Evolutionary conservation across 2,888 invertebrate genomes (phyloP).

Genomic region (Parnassius glacialis): DNA sequence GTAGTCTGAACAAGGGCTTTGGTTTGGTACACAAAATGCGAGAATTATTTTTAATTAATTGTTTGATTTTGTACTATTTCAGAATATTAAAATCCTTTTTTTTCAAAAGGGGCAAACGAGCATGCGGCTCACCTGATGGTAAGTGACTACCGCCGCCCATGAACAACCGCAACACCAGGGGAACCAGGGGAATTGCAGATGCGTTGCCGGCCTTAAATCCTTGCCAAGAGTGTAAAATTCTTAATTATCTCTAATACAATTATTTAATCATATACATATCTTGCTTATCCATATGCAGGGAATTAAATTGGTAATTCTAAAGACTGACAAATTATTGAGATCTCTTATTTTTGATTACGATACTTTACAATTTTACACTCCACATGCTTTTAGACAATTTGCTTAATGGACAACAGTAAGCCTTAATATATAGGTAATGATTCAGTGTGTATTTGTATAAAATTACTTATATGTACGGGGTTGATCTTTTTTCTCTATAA

Average conservation of each 20-base stretch:
- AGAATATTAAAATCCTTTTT: slow-evolving; percentile 36
- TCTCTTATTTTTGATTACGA: slow-evolving; percentile 6
- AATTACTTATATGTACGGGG: not conserved
- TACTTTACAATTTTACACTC: slow-evolving; percentile 20
- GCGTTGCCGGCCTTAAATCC: too few species aligned
- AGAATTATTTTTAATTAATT: slow-evolving; percentile 39
- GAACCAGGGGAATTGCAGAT: too few species aligned
- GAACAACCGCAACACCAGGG: too few species aligned
- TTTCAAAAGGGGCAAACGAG: too few species aligned
- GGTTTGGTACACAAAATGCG: slow-evolving; percentile 70
- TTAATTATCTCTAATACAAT: not conserved
- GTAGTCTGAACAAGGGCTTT: slow-evolving; percentile 41
- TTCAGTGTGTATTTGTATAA: slow-evolving; percentile 21
- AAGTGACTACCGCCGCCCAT: too few species aligned
- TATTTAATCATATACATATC: slow-evolving; percentile 29
- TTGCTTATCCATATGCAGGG: slow-evolving; percentile 11
- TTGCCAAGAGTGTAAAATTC: slow-evolving; percentile 21
- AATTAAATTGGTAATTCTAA: slow-evolving; percentile 23
- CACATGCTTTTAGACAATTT: slow-evolving; percentile 24
- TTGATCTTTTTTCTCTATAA: slow-evolving; percentile 1
- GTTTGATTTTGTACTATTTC: slow-evolving; percentile 58
- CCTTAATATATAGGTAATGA: slow-evolving; percentile 27
- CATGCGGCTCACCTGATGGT: too few species aligned
- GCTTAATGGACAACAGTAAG: slow-evolving; percentile 61
- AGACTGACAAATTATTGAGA: slow-evolving; percentile 11